Evolutionary conservation across 2,888 invertebrate species (phyloP), one percentile per base, ranked within the genome.

Genomic region (Colletes collaris): DNA sequence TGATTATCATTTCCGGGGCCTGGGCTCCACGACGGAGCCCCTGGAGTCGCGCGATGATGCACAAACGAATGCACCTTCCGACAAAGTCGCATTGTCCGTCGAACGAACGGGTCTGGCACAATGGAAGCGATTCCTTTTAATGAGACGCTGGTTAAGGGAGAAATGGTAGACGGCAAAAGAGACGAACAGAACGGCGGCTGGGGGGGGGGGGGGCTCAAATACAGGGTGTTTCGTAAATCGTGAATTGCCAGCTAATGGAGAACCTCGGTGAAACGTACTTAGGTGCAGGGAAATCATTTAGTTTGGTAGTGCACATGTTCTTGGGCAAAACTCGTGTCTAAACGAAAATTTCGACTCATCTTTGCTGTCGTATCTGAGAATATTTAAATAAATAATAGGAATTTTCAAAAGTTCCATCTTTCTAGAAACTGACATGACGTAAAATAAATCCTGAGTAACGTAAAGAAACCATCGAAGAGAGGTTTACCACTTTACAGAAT

Each of bases 31-130:
- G 37, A 52, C 16, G 16, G n/a, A 68, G 13, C 58, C 35, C 49
- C 27, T 55, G 16, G 46, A 46, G 55, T 10, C 50, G 44, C 65
- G 49, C 63, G 65, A 76, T 70, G 70, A 76, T 70, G 63, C 64
- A 68, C 71, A 67, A 72, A 70, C 67, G 67, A 64, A 64, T 63
- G 71, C 71, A 50, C 82, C 79, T 70, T 64, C 84, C 82, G 86
- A 87, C 89, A 87, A 89, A 88, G 89, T 89, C 88, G 88, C 87
- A 89, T 90, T 89, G 90, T 90, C 89, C 86, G 85, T 84, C 81
- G 85, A 65, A 80, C 83, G 76, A 82, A 76, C 73, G 66, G 76
- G 82, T 81, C 74, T 73, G 76, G 85, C 82, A 91, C 90, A 90
- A 90, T 90, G 88, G 88, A 77, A 85, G 86, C 85, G 85, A 86